phyloP scores from a whole-genome alignment of 1,140 invertebrate genomes.

The Trachelipus rathkii region DNA sequence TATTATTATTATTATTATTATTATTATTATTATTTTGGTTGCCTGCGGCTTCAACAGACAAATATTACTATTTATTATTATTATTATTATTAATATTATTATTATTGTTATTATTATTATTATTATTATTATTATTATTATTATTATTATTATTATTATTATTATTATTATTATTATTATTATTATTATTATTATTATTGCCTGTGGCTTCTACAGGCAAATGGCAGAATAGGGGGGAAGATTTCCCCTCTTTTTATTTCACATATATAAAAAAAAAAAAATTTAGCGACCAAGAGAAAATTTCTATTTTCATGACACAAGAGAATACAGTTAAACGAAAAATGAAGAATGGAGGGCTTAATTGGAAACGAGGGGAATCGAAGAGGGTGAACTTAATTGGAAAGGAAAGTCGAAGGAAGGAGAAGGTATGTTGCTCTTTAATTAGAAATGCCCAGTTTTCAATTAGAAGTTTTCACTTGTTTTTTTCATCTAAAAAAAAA shows the following conservation, averaged over 20 bases:
- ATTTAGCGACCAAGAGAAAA: background rate
- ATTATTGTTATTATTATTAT: background rate
- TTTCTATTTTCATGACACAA: slow-evolving; percentile 1
- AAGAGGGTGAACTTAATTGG: no score
- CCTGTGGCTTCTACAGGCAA: background rate
- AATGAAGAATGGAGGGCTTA: background rate
- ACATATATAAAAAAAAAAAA: background rate
- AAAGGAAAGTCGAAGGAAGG: no score
- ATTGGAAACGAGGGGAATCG: background rate
- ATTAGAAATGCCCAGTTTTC: no score
- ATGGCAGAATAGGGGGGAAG: no score
- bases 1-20: no score
- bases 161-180: background rate
- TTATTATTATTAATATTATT: no score
- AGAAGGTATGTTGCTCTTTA: no score
- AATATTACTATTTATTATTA: no score
- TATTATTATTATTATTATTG: background rate
- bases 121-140: background rate
- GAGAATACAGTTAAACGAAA: background rate
- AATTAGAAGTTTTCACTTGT: no score
- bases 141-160: background rate
- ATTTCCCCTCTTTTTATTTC: background rate
- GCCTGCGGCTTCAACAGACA: background rate
- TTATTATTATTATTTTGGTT: no score
- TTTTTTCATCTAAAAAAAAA: no score